Evolutionary conservation across 2,113 vertebrate species (phyloP).

Genomic region (Philantomba maxwellii): DNA sequence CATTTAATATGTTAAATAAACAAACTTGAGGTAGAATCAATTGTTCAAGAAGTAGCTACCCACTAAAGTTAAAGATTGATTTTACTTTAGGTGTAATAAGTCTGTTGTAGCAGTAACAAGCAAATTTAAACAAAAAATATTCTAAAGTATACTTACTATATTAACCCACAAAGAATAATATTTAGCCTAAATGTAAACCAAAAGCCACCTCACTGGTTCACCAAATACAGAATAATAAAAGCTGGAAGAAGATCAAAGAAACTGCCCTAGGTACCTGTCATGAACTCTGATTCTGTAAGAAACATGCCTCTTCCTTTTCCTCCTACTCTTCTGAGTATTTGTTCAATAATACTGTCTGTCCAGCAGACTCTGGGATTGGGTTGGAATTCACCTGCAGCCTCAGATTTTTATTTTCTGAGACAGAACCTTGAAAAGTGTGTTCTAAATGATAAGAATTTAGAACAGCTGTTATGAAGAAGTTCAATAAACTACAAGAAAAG

Average conservation of each 20-base stretch:
- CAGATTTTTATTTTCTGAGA: neutral
- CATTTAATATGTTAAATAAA: slow-evolving; percentile 32
- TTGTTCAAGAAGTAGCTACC: neutral
- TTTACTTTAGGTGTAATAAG: neutral
- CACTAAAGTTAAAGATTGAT: neutral
- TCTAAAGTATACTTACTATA: neutral
- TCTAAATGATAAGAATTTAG: neutral
- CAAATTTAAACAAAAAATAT: slow-evolving; percentile 29
- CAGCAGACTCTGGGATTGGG: neutral
- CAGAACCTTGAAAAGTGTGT: neutral
- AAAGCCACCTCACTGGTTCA: neutral
- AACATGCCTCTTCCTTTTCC: neutral
- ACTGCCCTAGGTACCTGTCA: neutral
- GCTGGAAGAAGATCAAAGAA: neutral
- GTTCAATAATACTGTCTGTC: neutral
- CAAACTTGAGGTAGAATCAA: neutral
- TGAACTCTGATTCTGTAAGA: neutral
- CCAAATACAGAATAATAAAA: neutral
- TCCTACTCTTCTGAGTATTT: neutral
- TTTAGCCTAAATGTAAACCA: neutral
- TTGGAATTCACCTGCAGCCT: neutral
- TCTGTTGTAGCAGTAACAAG: neutral
- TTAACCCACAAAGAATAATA: neutral
- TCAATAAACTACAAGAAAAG: neutral
- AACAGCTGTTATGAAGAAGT: neutral